phyloP scores from a whole-genome alignment of 1,140 invertebrate species.

The Meteorus sp. region DNA sequence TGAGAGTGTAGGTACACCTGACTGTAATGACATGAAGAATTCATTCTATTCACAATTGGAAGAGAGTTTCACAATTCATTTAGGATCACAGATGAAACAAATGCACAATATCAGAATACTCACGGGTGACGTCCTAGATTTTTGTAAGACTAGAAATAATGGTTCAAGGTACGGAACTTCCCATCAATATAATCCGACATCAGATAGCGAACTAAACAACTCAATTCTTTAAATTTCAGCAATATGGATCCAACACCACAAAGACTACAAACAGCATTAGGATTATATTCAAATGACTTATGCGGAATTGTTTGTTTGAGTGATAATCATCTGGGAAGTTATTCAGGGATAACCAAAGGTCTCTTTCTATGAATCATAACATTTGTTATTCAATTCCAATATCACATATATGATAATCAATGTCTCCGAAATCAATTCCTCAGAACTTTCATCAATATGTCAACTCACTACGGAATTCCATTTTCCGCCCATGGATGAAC shows the following conservation, averaged over 20 bases:
- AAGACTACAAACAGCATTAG: conserved; percentile 89
- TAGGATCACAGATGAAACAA: conserved; percentile 97
- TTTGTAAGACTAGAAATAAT: conserved; percentile 71
- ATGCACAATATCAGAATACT: conserved; percentile 96
- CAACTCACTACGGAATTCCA: conserved; percentile 83
- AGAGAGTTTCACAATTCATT: conserved; percentile 96
- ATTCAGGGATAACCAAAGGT: conserved; percentile 75
- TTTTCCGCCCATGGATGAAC: conserved; percentile 83
- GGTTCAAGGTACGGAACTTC: conserved; percentile 51
- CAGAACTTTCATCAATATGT: conserved; percentile 66
- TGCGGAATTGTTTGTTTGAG: conserved; percentile 85
- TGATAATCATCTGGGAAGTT: conserved; percentile 74
- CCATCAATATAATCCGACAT: conserved; percentile 12
- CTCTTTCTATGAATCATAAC: conserved; percentile 4
- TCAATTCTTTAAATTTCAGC: conserved; percentile 40
- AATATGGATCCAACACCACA: conserved; percentile 69
- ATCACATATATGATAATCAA: not conserved
- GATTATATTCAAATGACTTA: conserved; percentile 88
- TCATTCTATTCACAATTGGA: conserved; percentile 61
- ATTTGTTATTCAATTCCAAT: conserved; percentile 11
- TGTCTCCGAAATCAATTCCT: conserved; percentile 28
- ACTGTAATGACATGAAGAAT: conserved; percentile 43
- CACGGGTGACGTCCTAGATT: conserved; percentile 82
- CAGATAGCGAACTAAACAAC: not conserved
- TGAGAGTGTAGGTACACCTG: conserved; percentile 37